phyloP scores from a whole-genome alignment of 92 coral and sea anemone genomes.

The Parazoanthus darwini region DNA sequence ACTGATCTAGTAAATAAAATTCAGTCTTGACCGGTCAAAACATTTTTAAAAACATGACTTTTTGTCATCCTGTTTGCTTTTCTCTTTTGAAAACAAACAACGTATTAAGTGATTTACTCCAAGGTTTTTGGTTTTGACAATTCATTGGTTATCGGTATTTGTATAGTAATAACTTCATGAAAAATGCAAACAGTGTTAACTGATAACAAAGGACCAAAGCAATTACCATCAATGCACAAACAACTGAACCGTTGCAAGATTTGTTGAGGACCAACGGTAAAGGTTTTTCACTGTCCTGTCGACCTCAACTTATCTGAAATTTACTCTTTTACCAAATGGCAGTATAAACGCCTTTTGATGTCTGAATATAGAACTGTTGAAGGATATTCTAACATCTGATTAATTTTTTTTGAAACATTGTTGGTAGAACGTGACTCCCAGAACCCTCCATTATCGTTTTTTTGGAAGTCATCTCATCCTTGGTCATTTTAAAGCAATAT shows the following conservation, averaged over 20 bases:
- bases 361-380: background rate
- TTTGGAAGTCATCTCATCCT: too few species aligned
- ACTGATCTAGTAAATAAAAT: background rate
- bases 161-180: background rate
- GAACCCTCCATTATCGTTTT: too few species aligned
- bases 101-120: background rate
- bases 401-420: too few species aligned
- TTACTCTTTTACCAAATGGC: background rate
- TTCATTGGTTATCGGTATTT: conserved; percentile 5
- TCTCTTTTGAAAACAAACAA: conserved; percentile 13
- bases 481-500: too few species aligned
- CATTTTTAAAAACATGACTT: background rate
- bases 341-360: background rate
- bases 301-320: too few species aligned
- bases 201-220: too few species aligned
- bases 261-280: background rate
- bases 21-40: background rate
- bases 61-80: conserved; percentile 11
- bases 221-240: background rate
- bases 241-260: background rate
- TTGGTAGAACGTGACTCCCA: too few species aligned
- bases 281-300: too few species aligned
- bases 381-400: background rate
- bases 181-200: background rate
- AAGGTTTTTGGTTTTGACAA: background rate